Evolutionary conservation across 2,113 vertebrate genomes (phyloP).

Genomic region (Theristicus caerulescens): DNA sequence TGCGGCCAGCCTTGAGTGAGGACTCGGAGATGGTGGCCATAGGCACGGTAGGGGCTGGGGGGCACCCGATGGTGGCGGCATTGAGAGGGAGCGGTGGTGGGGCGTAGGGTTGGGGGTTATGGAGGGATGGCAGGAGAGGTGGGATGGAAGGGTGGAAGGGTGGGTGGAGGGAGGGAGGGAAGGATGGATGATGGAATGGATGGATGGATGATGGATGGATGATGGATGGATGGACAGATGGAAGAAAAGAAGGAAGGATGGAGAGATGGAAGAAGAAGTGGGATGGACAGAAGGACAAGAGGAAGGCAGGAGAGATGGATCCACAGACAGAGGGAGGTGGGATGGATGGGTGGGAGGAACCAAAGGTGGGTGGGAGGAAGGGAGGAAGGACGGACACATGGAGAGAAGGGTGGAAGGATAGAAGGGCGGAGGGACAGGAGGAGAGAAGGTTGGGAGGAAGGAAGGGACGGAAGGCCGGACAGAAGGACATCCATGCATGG

Average conservation of each 20-base stretch:
- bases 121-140: not conserved
- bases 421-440: not conserved
- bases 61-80: not conserved
- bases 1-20: not conserved
- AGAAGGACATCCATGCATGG: not conserved
- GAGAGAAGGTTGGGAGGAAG: not conserved
- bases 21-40: not conserved
- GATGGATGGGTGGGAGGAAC: not conserved
- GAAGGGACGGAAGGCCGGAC: not conserved
- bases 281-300: no score
- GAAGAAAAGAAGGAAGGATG: not conserved
- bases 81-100: not conserved
- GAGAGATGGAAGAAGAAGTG: no score
- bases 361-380: not conserved
- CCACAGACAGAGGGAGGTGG: not conserved
- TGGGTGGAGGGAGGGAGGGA: not conserved
- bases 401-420: not conserved
- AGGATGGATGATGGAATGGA: not conserved
- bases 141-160: not conserved
- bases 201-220: not conserved
- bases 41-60: not conserved
- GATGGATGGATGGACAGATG: not conserved
- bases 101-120: not conserved
- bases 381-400: not conserved
- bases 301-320: not conserved